Evolutionary conservation across 2,797 vertebrate genomes (phyloP), one percentile per base, ranked within the genome.

Genomic region (Parotocinclus haroldoi): DNA sequence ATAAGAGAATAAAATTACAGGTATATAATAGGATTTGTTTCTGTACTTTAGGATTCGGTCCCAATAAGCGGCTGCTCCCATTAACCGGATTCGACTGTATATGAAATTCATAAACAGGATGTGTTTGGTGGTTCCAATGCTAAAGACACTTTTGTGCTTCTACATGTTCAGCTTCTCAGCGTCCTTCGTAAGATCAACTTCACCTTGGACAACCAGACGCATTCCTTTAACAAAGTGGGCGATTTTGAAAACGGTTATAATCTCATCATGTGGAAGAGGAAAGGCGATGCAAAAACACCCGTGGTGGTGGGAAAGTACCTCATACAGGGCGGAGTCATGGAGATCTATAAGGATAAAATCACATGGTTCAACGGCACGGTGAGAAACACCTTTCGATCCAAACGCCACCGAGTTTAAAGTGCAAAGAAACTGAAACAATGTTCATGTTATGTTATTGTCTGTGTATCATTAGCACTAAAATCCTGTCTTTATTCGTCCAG

Each of bases 181-280:
- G 63, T 55, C 37, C 60, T 79, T 46, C 55, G 14, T 10, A 7
- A 49, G 3, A 44, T 70, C 12, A 68, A 68, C 13, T 78, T 76
- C 42, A 74, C 56, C 0, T 46, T 74, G 7, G 63, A 76, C 42
- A 60, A 62, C 8, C 19, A 45, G 9, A 53, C 9, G 2, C 62
- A 72, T 12, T 71, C 9, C 45, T 82, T 81, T 42, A 61, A 79
- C 44, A n/a, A 72, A n/a, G 7, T 60, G 13, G 78, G 77, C 0
- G 78, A 81, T 68, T 70, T 72, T 58, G 38, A 58, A 36, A 73
- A 68, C 40, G 76, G 78, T 13, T 82, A 82, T 51, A 74, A 80
- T 38, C 18, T 80, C 1, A 42, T 80, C 17, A 72, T 59, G 59
- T 82, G 78, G 79, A 48, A 45, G 7, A 42, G 16, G 12, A 17